Evolutionary conservation across 2,888 invertebrate species (phyloP).

Genomic region (Aspidapion aeneum): DNA sequence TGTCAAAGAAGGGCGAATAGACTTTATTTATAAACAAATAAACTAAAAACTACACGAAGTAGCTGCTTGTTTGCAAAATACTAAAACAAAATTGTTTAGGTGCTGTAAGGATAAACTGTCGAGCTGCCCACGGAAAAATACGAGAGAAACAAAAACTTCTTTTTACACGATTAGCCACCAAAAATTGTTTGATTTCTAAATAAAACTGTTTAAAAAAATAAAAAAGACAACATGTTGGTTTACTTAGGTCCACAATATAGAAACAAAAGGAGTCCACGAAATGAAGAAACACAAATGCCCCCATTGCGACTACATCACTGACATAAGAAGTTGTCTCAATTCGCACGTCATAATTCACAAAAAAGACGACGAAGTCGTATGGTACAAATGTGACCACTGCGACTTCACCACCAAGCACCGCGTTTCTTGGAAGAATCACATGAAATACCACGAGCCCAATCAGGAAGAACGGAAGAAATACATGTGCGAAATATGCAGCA

Average conservation of each 20-base stretch:
- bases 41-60: no score
- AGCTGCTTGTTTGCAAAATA: no score
- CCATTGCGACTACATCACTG: not conserved
- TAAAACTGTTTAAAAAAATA: no score
- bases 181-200: no score
- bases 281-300: not conserved
- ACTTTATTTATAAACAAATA: no score
- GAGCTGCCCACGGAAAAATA: no score
- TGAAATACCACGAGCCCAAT: not conserved
- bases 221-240: no score
- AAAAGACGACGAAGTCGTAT: not conserved
- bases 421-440: not conserved
- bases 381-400: not conserved
- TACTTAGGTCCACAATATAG: not conserved
- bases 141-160: no score
- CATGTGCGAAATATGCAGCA: not conserved
- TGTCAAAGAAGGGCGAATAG: no score
- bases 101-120: no score
- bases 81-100: no score
- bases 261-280: not conserved
- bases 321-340: not conserved
- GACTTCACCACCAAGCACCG: not conserved
- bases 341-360: not conserved
- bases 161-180: no score
- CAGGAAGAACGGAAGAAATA: not conserved